Evolutionary conservation across 2,113 vertebrate genomes (phyloP).

Genomic region (Actenoides lindsayi): DNA sequence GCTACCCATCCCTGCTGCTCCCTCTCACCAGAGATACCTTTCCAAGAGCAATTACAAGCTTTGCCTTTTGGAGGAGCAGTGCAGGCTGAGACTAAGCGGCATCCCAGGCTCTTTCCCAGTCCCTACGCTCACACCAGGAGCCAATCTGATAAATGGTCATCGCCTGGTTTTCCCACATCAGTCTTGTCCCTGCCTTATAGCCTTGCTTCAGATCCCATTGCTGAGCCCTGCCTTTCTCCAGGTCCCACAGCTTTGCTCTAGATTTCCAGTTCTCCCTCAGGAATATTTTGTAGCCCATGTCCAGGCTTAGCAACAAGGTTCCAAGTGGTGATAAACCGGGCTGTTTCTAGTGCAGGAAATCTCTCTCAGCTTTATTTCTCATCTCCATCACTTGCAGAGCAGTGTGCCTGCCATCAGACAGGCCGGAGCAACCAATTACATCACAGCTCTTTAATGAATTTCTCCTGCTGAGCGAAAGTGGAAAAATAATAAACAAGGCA

Average conservation of each 20-base stretch:
- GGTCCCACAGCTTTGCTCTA: background rate
- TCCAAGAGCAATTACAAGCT: background rate
- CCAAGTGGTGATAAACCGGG: background rate
- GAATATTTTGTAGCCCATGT: background rate
- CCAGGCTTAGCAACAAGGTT: background rate
- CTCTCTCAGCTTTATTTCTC: background rate
- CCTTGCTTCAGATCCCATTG: background rate
- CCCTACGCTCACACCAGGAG: rapidly evolving
- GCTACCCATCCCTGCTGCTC: background rate
- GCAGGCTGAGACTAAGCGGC: background rate
- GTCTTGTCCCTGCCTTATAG: background rate
- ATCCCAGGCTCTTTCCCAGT: background rate
- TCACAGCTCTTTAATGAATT: conserved; percentile 18
- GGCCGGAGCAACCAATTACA: background rate
- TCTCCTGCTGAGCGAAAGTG: background rate
- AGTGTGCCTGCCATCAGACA: background rate
- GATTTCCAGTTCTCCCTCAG: background rate
- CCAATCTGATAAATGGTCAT: background rate
- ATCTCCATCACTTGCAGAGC: background rate
- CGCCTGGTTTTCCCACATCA: background rate
- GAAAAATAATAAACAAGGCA: conserved; percentile 16
- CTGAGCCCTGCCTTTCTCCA: background rate
- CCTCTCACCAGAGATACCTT: background rate
- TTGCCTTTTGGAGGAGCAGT: background rate
- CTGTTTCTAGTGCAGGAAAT: background rate